Evolutionary conservation across 2,888 invertebrate species (phyloP).

Genomic region (Parnassius glacialis): DNA sequence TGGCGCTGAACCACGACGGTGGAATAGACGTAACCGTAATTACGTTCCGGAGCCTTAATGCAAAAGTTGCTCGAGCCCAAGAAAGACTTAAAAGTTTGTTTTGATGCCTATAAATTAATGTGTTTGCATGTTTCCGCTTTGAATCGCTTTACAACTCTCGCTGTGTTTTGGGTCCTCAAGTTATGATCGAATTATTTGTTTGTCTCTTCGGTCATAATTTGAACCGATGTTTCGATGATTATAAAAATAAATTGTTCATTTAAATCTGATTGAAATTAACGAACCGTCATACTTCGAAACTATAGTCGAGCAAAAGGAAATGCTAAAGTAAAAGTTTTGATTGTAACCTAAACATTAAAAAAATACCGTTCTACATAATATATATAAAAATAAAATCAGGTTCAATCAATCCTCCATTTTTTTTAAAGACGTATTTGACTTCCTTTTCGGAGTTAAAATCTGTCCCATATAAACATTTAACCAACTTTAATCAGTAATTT

Average conservation of each 20-base stretch:
- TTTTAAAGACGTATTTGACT: too few relatives aligned
- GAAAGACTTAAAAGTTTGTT: slow-evolving; percentile 69
- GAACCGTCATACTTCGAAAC: too few relatives aligned
- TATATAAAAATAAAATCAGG: too few relatives aligned
- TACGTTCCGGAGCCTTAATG: slow-evolving; percentile 66
- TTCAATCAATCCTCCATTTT: too few relatives aligned
- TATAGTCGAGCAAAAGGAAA: too few relatives aligned
- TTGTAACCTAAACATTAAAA: too few relatives aligned
- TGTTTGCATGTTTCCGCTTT: slow-evolving; percentile 67
- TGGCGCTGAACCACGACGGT: slow-evolving; percentile 44
- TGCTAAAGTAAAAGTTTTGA: too few relatives aligned
- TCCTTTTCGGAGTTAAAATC: too few relatives aligned
- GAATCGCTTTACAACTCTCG: slow-evolving; percentile 46
- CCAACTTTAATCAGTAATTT: too few relatives aligned
- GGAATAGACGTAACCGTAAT: slow-evolving; percentile 66
- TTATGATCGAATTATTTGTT: slow-evolving; percentile 31
- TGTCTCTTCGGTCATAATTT: slow-evolving; percentile 27
- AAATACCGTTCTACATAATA: too few relatives aligned
- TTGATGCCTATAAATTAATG: slow-evolving; percentile 73
- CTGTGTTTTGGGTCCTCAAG: slow-evolving; percentile 32
- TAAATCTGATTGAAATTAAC: too few relatives aligned
- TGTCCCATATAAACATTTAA: too few relatives aligned
- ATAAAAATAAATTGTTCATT: not conserved
- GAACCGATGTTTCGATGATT: not conserved
- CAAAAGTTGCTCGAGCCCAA: slow-evolving; percentile 62